Evolutionary conservation across 1,140 invertebrate species (phyloP).

Genomic region (Drosophila pseudoananassae): DNA sequence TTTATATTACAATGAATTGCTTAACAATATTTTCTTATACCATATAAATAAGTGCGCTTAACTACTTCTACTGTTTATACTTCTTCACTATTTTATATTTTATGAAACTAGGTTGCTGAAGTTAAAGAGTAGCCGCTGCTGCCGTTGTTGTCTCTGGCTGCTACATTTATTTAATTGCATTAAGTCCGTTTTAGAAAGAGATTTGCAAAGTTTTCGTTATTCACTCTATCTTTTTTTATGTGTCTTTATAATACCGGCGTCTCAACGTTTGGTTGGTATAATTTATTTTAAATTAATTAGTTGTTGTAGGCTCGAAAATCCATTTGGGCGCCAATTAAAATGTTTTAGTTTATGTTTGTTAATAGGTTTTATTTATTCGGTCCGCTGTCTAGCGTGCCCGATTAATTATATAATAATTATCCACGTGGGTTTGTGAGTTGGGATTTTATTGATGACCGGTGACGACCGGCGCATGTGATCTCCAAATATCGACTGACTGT

Average conservation of each 20-base stretch:
- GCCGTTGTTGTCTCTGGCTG: too few species aligned
- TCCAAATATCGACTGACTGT: neutral
- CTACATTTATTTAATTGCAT: neutral
- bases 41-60: neutral
- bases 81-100: neutral
- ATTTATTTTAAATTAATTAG: too few species aligned
- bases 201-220: neutral
- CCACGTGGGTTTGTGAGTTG: neutral
- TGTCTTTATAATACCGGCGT: too few species aligned
- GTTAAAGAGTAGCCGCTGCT: too few species aligned
- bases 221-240: neutral
- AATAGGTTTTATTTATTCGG: neutral
- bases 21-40: constrained; percentile 1
- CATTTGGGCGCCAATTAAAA: too few species aligned
- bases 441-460: neutral
- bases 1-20: neutral
- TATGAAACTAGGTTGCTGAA: neutral
- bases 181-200: neutral
- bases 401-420: constrained; percentile 1
- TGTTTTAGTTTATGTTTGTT: neutral
- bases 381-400: neutral
- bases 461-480: neutral
- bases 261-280: too few species aligned
- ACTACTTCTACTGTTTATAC: neutral
- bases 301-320: too few species aligned